Conservation (phyloP, 2,797 vertebrate genomes). For the Yasuhikotakia modesta region DNA sequence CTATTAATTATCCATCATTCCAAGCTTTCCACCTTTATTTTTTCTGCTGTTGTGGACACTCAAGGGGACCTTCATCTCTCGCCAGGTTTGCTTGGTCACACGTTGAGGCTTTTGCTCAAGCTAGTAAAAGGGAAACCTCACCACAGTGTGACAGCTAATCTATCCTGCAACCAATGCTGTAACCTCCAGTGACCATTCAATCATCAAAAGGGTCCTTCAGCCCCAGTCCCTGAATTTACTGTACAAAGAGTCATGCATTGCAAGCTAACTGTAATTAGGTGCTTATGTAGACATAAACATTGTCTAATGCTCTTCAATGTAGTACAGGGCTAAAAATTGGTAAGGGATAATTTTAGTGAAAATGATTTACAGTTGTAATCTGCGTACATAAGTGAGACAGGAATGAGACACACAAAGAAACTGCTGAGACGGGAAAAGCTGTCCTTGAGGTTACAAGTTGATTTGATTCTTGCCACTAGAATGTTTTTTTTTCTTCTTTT, state of each 20-base stretch:
- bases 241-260: conserved; percentile 3
- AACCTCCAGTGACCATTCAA: conserved; percentile 48
- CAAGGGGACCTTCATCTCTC: conserved; percentile 46
- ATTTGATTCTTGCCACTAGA: conserved; percentile 22
- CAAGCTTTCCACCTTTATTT: conserved; percentile 17
- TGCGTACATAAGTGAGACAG: conserved; percentile 30
- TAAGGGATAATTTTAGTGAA: conserved; percentile 54
- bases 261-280: conserved; percentile 35
- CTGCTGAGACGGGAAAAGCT: conserved; percentile 43
- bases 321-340: conserved; percentile 26
- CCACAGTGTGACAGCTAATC: conserved; percentile 52
- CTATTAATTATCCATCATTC: conserved; percentile 34
- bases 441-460: conserved; percentile 17
- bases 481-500: background rate
- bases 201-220: conserved; percentile 41
- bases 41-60: conserved; percentile 8
- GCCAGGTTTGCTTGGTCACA: conserved; percentile 20
- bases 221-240: conserved; percentile 16
- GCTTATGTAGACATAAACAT: conserved; percentile 41
- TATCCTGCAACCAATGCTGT: conserved; percentile 38
- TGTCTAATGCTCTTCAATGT: conserved; percentile 17
- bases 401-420: conserved; percentile 41
- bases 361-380: conserved; percentile 48
- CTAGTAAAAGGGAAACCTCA: conserved; percentile 35
- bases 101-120: conserved; percentile 25